phyloP scores from a whole-genome alignment of 2,797 vertebrate species.

The Poeciliopsis gracilis region DNA sequence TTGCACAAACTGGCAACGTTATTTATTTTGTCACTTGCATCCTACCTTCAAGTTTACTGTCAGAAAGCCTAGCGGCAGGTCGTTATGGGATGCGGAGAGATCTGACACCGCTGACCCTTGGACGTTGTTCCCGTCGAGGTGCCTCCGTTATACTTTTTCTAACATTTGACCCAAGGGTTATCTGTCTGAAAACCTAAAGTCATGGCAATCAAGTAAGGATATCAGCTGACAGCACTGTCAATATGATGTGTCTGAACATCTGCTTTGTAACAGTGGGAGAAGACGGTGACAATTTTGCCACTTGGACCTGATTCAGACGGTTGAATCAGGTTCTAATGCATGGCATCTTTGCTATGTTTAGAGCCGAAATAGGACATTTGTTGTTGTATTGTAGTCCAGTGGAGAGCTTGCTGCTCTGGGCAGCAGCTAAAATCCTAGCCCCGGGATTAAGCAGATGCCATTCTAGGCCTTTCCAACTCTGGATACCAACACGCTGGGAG shows the following conservation, averaged over 20 bases:
- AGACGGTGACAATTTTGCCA: constrained; percentile 41
- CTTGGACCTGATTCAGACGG: constrained; percentile 18
- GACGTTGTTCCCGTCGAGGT: constrained; percentile 48
- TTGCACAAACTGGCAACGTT: constrained; percentile 21
- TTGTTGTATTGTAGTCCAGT: constrained; percentile 69
- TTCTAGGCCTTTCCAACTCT: constrained; percentile 80
- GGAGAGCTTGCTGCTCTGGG: constrained; percentile 70
- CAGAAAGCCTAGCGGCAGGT: neutral
- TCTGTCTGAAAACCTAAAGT: constrained; percentile 19
- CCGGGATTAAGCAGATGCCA: constrained; percentile 82
- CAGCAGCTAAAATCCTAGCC: constrained; percentile 82
- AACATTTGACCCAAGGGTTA: constrained; percentile 26
- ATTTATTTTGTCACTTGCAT: constrained; percentile 20
- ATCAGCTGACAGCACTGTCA: constrained; percentile 42
- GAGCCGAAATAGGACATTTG: constrained; percentile 62
- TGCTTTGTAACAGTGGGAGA: constrained; percentile 26
- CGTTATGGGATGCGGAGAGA: constrained; percentile 9
- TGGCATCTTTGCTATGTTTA: constrained; percentile 41
- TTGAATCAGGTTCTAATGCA: constrained; percentile 45
- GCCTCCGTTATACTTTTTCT: constrained; percentile 17
- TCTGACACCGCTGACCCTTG: constrained; percentile 11
- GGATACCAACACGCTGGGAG: constrained; percentile 78
- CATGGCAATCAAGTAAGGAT: constrained; percentile 20
- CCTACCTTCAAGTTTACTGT: constrained; percentile 12
- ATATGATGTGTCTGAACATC: constrained; percentile 29